Evolutionary conservation across 92 coral and sea anemone genomes (phyloP), one percentile per base, ranked within the genome.

Genomic region (Isaurus tuberculatus): DNA sequence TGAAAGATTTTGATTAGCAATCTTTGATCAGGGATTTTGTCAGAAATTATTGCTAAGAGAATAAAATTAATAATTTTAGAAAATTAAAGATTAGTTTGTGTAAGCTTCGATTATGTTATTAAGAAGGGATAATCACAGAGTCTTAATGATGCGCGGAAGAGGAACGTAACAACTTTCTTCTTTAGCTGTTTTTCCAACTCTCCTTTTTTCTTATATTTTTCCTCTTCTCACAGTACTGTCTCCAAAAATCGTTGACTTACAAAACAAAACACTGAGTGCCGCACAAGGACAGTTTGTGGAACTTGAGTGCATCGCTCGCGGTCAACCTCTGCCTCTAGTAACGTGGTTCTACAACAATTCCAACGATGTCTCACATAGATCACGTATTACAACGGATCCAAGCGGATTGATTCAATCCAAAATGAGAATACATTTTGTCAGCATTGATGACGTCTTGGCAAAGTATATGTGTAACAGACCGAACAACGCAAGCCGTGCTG

Each of bases 381-480:
- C 82, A 23, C 70, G 53, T n/a, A 34, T 55, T 53, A 77, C 68
- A 15, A 7, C 36, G 20, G 67, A 22, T 22, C 0, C 70, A 5
- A 77, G 82, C 25, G 82, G 82, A 22, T 9, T 68, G n/a, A 71
- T 73, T 33, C 65, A 65, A 51, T 89, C 92, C 31, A 68, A 22
- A 26, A 6, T 89, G 23, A 57, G 84, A 51, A 65, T 89, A n/a
- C 58, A 85, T 79, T 89, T 60, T 85, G 61, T 63, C 9, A 73
- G 40, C 43, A 85, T 85, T 9, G 72, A 66, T 34, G 84, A 75
- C 6, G 34, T 66, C 27, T 9, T 65, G 67, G 75, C 75, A 33
- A 65, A 19, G 14, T 85, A 44, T 36, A 30, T 58, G 11, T 85
- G 88, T 64, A 65, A 5, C 29, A 75, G 53, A 25, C 27, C 14